Percentiles rank a stretch among this genome's conserved stretches.
phyloP scores from a whole-genome alignment of 2,113 vertebrate species.

The Porphyrio hochstetteri region DNA sequence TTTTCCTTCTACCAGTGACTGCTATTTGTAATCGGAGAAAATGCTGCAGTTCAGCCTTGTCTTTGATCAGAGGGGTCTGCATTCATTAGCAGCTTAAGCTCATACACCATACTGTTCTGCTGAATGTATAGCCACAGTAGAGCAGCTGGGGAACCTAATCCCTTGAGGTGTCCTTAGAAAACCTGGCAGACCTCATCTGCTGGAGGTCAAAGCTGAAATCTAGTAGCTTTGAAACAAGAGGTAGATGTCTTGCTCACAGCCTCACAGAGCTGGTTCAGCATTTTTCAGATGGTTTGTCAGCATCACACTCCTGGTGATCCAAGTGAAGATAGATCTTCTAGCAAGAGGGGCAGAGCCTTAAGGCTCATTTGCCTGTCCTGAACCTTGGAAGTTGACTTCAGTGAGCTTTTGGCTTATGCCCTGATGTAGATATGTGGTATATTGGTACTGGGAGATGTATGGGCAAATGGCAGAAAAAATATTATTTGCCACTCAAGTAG shows the following conservation, averaged over 20 bases:
- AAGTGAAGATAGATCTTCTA: neutral
- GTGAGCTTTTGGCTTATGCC: neutral
- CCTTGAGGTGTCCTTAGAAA: neutral
- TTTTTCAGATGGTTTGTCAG: neutral
- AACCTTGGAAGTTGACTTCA: neutral
- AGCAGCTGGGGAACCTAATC: neutral
- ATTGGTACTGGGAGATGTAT: neutral
- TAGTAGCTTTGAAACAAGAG: slow-evolving; percentile 53
- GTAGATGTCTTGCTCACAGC: slow-evolving; percentile 70
- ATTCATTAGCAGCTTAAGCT: neutral
- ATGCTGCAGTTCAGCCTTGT: neutral
- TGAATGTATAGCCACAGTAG: neutral
- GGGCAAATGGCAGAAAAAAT: neutral
- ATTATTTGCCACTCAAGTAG: neutral
- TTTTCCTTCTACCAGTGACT: neutral
- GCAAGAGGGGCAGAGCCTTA: neutral
- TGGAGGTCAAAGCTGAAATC: neutral
- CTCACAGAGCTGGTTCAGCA: slow-evolving; percentile 48
- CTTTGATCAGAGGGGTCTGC: neutral
- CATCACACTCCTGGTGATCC: neutral
- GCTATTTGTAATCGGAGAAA: neutral
- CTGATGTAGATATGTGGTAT: neutral
- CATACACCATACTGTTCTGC: neutral
- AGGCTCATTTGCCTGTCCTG: neutral
- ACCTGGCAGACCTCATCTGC: neutral